Conservation (phyloP, 1,140 invertebrate genomes). For the Drosophila ironensis region DNA sequence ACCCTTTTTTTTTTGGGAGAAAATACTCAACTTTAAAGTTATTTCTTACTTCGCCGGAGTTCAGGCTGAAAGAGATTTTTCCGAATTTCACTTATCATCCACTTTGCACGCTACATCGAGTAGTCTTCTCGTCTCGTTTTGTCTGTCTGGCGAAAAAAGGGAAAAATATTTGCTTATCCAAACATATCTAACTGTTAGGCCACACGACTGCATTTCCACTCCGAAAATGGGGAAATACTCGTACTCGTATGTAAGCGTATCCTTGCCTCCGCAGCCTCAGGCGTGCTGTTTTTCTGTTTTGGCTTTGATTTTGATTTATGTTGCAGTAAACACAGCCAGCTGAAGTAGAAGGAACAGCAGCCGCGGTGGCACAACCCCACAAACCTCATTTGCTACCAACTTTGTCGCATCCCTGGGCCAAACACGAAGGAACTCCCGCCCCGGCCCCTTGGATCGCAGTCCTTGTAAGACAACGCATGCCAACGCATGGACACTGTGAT, state of each 20-base stretch:
- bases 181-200: slow-evolving; percentile 62
- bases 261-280: slow-evolving; percentile 28
- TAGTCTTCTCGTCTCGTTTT: slow-evolving; percentile 24
- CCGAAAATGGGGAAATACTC: slow-evolving; percentile 44
- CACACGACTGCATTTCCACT: slow-evolving; percentile 61
- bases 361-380: slow-evolving; percentile 17
- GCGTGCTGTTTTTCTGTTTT: slow-evolving; percentile 54
- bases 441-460: not conserved
- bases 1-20: too few species aligned
- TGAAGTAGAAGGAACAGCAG: slow-evolving; percentile 36
- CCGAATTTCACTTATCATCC: slow-evolving; percentile 31
- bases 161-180: slow-evolving; percentile 63
- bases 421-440: slow-evolving; percentile 7
- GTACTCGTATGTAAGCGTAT: slow-evolving; percentile 35
- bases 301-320: slow-evolving; percentile 79
- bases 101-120: slow-evolving; percentile 39
- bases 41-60: not conserved
- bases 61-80: not conserved
- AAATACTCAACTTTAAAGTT: too few species aligned
- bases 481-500: slow-evolving; percentile 47
- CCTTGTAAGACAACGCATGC: slow-evolving; percentile 41
- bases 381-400: slow-evolving; percentile 77
- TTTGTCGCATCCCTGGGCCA: slow-evolving; percentile 77
- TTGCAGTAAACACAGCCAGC: slow-evolving; percentile 66
- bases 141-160: slow-evolving; percentile 10